These are phyloP conservation scores for Callyntrura sp. DNA, from an alignment of 2,888 invertebrate species.

Conservation along the genomic window DNA sequence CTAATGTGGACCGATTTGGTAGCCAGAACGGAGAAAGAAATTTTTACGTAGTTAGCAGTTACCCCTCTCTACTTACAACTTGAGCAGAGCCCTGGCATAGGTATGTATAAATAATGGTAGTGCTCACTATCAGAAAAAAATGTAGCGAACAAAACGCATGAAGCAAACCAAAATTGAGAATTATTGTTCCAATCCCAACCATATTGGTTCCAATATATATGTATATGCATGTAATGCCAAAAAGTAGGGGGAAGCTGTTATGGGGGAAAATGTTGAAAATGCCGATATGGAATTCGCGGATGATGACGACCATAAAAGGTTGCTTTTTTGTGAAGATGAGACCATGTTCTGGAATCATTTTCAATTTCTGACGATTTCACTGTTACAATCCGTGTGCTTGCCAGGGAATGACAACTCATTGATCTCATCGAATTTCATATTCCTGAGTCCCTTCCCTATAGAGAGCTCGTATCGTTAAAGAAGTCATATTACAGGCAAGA, in stretches of 20 bases:
- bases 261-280: slow-evolving; percentile 5
- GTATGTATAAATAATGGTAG: background rate
- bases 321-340: slow-evolving; percentile 81
- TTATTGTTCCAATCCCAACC: slow-evolving; percentile 24
- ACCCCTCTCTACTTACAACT: slow-evolving; percentile 11
- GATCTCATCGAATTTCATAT: slow-evolving; percentile 83
- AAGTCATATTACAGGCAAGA: background rate
- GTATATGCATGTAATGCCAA: background rate
- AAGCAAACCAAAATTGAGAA: slow-evolving; percentile 33
- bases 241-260: slow-evolving; percentile 21
- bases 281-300: slow-evolving; percentile 52
- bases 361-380: slow-evolving; percentile 82
- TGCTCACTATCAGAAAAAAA: background rate
- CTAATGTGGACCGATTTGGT: no score
- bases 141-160: slow-evolving; percentile 15
- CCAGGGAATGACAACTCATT: slow-evolving; percentile 81
- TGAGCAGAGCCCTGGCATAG: background rate
- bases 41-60: background rate
- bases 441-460: background rate
- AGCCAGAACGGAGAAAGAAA: no score
- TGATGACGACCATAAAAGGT: slow-evolving; percentile 81
- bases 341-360: slow-evolving; percentile 79
- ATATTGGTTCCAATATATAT: background rate
- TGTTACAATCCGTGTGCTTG: slow-evolving; percentile 60
- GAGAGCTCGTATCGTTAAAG: background rate